These are phyloP conservation scores for Sinotaia quadrata DNA, from an alignment of 2,888 invertebrate species.

Conservation along the genomic window DNA sequence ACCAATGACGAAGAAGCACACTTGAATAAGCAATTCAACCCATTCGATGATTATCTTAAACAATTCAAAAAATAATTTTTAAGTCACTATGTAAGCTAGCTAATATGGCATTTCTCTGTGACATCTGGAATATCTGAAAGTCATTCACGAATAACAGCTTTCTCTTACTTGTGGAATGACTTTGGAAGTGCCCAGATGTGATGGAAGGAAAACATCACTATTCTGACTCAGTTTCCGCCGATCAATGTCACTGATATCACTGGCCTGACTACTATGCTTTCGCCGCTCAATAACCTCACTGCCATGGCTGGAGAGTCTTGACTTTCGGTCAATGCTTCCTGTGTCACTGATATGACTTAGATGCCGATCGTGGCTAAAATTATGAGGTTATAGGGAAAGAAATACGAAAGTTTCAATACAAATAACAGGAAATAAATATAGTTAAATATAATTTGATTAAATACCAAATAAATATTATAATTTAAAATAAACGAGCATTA, in stretches of 20 bases:
- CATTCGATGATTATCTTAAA: no score
- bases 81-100: no score
- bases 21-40: no score
- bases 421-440: neutral
- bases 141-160: neutral
- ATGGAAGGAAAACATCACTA: constrained; percentile 49
- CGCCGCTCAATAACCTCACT: constrained; percentile 21
- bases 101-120: no score
- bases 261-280: constrained; percentile 7
- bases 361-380: no score
- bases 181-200: constrained; percentile 34
- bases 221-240: constrained; percentile 37
- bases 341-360: constrained; percentile 13
- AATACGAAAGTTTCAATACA: constrained; percentile 12
- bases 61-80: no score
- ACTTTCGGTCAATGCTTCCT: constrained; percentile 30
- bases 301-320: constrained; percentile 4
- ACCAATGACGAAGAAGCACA: no score
- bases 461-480: neutral
- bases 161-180: constrained; percentile 42
- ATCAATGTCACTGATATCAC: constrained; percentile 32
- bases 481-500: no score
- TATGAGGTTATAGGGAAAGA: no score
- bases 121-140: neutral
- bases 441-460: neutral